Evolutionary conservation across 2,113 vertebrate species (phyloP), one percentile per base, ranked within the genome.

Genomic region (Collichthys lucidus): DNA sequence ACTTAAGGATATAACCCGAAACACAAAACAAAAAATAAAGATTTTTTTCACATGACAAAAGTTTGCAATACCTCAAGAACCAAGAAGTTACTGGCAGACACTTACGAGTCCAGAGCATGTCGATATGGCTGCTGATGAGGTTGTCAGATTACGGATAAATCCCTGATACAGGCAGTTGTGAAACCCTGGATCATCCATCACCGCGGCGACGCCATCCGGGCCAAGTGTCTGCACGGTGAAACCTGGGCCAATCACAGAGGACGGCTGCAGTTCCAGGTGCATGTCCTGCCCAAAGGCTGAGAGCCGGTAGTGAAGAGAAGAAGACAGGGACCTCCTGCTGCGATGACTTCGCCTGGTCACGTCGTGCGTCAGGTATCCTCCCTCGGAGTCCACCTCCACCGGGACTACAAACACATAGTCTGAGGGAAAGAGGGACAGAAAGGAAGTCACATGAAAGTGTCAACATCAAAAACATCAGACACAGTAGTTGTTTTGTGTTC

Each of bases 101-200:
- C 98, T 98, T 93, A 99, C 98, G 96, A 99, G 96, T 89, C 98
- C 98, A 31, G 95, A 92, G 91, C 98, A 99, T 0, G 96, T 98
- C 7, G 98, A 99, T 92, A 99, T 92, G 35, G 98, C 98, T 44
- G 97, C 97, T 0, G 96, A 97, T 49, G 98, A 99, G 52, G 93
- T 91, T 35, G 95, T 96, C 92, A 96, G 92, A 60, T 98, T 97
- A 69, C 96, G 96, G 93, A 99, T 96, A 92, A 96, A 96, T 95
- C 98, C 98, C 95, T 98, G 98, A 95, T 99, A 99, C 89, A 99
- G 96, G 92, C 98, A 99, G 86, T 87, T 92, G 62, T 92, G 95
- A 74, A 96, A 84, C 1, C 82, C 88, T 3, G 80, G 92, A 15
- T 96, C 95, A 31, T 78, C 88, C 84, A 77, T 89, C 84, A 93